Evolutionary conservation across 2,797 vertebrate genomes (phyloP).

Genomic region (Sebastolobus alascanus): DNA sequence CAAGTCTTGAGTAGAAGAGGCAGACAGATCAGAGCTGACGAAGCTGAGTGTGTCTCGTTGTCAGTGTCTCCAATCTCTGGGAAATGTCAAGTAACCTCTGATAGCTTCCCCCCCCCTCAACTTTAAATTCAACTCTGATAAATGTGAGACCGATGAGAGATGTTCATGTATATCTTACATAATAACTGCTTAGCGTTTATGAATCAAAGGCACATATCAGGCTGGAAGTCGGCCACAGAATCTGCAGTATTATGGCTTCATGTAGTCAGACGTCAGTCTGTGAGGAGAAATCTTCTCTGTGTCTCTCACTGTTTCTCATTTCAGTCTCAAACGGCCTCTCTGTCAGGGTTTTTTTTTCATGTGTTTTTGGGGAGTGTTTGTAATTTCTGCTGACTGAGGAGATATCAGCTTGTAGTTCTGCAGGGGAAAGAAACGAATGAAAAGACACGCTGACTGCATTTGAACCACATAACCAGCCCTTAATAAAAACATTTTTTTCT

Average conservation of each 20-base stretch:
- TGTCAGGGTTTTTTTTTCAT: not conserved
- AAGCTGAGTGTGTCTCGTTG: not conserved
- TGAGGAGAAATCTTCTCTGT: not conserved
- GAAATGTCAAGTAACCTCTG: constrained; percentile 57
- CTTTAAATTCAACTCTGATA: constrained; percentile 11
- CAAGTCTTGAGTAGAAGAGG: not conserved
- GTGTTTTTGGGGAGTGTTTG: not conserved
- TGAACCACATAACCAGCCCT: not conserved
- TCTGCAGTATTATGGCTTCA: not conserved
- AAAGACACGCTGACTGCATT: not conserved
- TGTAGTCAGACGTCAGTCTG: not conserved
- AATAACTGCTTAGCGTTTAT: not conserved
- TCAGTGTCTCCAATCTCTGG: constrained; percentile 27
- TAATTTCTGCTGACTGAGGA: constrained; percentile 11
- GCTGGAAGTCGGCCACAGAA: not conserved
- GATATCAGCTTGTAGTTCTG: not conserved
- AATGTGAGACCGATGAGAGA: constrained; percentile 1
- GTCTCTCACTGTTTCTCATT: constrained; percentile 1
- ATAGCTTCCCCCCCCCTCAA: constrained; percentile 39
- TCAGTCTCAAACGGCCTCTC: not conserved
- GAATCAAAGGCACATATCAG: constrained; percentile 9
- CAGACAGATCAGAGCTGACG: not conserved
- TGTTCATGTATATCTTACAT: not conserved
- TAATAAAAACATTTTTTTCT: not conserved
- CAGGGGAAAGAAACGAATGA: not conserved